Percentiles rank a stretch among this genome's conserved stretches.
Evolutionary conservation across 1,140 invertebrate species (phyloP).

Genomic region (Drosophila neocordata): DNA sequence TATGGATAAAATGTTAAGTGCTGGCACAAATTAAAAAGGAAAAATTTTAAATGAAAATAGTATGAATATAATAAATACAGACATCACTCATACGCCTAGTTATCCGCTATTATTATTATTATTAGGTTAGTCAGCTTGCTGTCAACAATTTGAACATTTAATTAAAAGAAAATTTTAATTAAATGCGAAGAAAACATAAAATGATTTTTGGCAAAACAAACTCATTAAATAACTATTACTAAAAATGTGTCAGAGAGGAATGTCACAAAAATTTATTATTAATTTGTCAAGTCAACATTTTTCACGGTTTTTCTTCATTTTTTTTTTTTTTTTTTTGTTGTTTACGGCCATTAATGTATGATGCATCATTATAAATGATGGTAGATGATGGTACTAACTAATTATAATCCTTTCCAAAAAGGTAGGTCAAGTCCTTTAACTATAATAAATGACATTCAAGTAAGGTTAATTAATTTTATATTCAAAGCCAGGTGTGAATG

Average conservation of each 20-base stretch:
- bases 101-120: conserved; percentile 49
- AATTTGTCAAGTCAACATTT: conserved; percentile 51
- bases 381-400: neutral
- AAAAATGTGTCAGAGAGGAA: conserved; percentile 49
- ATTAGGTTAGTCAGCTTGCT: conserved; percentile 29
- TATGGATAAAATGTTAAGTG: too few relatives aligned
- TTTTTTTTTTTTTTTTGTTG: too few relatives aligned
- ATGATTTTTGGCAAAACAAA: conserved; percentile 57
- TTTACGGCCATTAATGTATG: neutral
- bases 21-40: too few relatives aligned
- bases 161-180: conserved; percentile 76
- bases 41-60: too few relatives aligned
- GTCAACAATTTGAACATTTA: conserved; percentile 61
- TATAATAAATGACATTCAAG: conserved; percentile 1
- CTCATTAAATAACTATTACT: conserved; percentile 78
- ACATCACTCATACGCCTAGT: conserved; percentile 67
- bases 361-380: conserved; percentile 41
- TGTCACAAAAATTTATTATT: conserved; percentile 48
- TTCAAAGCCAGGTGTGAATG: too few relatives aligned
- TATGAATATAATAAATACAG: neutral
- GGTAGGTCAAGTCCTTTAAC: conserved; percentile 19
- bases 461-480: conserved; percentile 3
- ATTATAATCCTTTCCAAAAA: neutral
- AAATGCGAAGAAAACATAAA: too few relatives aligned
- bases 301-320: too few relatives aligned